Base-by-base conservation (phyloP, 2,888 invertebrate genomes). In the Spatulosminthurus flaviceps region DNA sequence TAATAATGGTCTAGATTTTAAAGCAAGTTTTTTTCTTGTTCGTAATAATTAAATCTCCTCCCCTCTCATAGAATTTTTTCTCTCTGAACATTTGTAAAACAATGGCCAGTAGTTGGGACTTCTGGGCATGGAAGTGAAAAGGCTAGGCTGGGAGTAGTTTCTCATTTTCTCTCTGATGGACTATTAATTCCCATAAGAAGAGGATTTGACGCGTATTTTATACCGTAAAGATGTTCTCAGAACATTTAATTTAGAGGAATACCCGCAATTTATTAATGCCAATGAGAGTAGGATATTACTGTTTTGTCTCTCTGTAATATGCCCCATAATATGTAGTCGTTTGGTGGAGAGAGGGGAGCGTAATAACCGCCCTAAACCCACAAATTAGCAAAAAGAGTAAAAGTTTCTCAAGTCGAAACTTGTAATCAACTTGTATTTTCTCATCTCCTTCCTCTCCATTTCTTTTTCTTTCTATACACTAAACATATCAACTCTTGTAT, bases 181-280 rank as follows among this genome's bases (percentile, higher is more conserved):
- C 51, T 51, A 51, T 51, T 51, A 51, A 51, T 51, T 51, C 51
- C 51, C 51, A 51, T 51, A 51, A 51, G 51, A 51, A 51, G 51
- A 9, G 51, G 51, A 51, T 51, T 51, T 51, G 51, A 51, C 51
- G 51, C 51, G 51, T 51, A 51, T 51, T 51, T 51, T 51, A 51
- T 51, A 51, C 51, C 51, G 51, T 51, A 51, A 51, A 51, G 51
- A 51, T 51, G 51, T 51, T 51, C 51, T 51, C 51, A 51, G 51
- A 51, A 51, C 51, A 51, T 51, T 51, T 51, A 51, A 51, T 51
- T 51, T 51, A 51, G 51, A 51, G 51, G n/a, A 51, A 51, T 51
- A 51, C 51, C 51, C 51, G 51, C 51, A 51, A 51, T 51, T 51
- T 51, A 51, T 51, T 51, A 51, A 51, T 51, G 51, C 51, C 51